phyloP scores from a whole-genome alignment of 2,888 invertebrate genomes.

The Cryptus armator region DNA sequence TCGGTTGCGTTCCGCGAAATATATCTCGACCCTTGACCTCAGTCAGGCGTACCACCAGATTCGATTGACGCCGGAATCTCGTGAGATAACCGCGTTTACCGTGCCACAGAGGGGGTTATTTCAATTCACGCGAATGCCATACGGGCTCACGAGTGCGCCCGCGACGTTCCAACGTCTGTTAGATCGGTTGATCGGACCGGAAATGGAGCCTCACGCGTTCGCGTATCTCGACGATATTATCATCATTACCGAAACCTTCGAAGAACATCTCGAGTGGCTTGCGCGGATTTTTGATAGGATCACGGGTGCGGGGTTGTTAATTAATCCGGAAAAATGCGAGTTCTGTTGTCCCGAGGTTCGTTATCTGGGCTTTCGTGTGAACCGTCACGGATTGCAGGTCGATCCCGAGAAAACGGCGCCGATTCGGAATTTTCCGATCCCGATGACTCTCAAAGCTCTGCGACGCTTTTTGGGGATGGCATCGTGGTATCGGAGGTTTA shows the following conservation, averaged over 20 bases:
- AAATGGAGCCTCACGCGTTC: constrained; percentile 47
- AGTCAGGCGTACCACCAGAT: constrained; percentile 69
- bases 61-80: constrained; percentile 43
- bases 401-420: constrained; percentile 49
- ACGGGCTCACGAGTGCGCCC: constrained; percentile 73
- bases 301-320: constrained; percentile 62
- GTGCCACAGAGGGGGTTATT: constrained; percentile 74
- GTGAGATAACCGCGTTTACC: constrained; percentile 76
- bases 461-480: constrained; percentile 73
- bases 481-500: constrained; percentile 72
- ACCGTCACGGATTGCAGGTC: constrained; percentile 66
- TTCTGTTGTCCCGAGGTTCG: constrained; percentile 67
- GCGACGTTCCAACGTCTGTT: constrained; percentile 76
- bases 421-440: constrained; percentile 59
- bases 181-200: constrained; percentile 71
- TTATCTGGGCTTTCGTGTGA: constrained; percentile 74
- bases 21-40: constrained; percentile 58
- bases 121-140: constrained; percentile 75
- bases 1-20: constrained; percentile 55
- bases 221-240: constrained; percentile 67
- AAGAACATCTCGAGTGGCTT: constrained; percentile 68
- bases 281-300: constrained; percentile 63
- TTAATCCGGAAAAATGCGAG: constrained; percentile 72
- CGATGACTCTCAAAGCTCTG: constrained; percentile 63
- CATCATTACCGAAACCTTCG: constrained; percentile 55